Conservation (phyloP, 2,888 invertebrate species). For the Atethmia centrago region DNA sequence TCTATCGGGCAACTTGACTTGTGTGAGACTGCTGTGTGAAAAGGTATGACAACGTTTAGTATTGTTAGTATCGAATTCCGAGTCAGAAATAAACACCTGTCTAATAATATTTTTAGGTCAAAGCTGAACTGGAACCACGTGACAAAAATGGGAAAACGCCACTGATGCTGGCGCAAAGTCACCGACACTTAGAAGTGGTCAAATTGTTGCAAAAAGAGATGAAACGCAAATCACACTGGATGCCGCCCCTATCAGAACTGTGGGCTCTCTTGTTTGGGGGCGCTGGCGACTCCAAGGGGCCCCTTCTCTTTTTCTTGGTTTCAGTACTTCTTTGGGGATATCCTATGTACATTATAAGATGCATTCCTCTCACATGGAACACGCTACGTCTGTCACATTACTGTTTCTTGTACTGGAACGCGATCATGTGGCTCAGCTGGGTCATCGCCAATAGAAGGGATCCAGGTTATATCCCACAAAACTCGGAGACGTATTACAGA, state of each 20-base stretch:
- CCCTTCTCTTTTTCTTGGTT: constrained; percentile 95
- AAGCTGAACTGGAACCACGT: constrained; percentile 95
- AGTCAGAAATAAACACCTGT: not conserved
- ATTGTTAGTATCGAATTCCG: not conserved
- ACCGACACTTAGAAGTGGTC: constrained; percentile 96
- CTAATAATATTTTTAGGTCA: constrained; percentile 90
- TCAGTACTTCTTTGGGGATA: constrained; percentile 97
- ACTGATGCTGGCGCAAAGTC: constrained; percentile 96
- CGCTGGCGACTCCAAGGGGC: constrained; percentile 97
- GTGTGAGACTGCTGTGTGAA: constrained; percentile 96
- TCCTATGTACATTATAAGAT: constrained; percentile 97
- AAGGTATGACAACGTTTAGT: constrained; percentile 87
- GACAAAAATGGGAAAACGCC: constrained; percentile 98
- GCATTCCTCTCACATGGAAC: constrained; percentile 97
- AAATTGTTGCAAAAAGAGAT: constrained; percentile 95
- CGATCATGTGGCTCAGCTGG: constrained; percentile 98
- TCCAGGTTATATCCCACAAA: constrained; percentile 97
- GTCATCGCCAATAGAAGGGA: constrained; percentile 96
- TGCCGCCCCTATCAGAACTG: constrained; percentile 96
- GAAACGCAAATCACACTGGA: constrained; percentile 95
- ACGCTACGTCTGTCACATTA: constrained; percentile 96
- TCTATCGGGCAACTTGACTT: constrained; percentile 96
- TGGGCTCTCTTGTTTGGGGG: constrained; percentile 97
- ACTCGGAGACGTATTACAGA: constrained; percentile 96
- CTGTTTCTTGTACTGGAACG: constrained; percentile 97